These are phyloP conservation scores for Pao palembangensis DNA, from an alignment of 2,113 vertebrate genomes.

Conservation along the genomic window DNA sequence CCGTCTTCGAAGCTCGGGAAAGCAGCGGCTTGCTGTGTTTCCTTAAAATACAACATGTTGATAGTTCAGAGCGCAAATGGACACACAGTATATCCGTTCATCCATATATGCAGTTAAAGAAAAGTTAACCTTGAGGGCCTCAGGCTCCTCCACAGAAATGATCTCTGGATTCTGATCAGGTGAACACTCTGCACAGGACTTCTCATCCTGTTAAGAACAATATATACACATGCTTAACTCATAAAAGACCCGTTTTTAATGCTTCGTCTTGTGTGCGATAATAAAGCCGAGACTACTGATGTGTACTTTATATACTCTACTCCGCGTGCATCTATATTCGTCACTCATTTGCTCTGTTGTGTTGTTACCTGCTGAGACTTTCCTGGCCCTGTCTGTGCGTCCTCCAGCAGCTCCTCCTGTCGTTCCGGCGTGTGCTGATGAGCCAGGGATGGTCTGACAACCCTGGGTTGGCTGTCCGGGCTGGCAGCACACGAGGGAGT, in stretches of 20 bases:
- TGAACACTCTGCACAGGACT: constrained; percentile 68
- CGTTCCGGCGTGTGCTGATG: constrained; percentile 34
- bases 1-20: constrained; percentile 98
- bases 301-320: no score
- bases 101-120: no score
- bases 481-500: constrained; percentile 27
- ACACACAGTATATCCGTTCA: no score
- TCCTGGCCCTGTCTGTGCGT: constrained; percentile 41
- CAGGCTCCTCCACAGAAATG: constrained; percentile 77
- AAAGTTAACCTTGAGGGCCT: constrained; percentile 73
- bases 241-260: neutral
- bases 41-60: constrained; percentile 55
- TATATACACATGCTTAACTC: constrained; percentile 14
- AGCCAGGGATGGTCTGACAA: constrained; percentile 36
- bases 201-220: constrained; percentile 46
- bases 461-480: constrained; percentile 41
- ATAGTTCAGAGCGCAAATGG: constrained; percentile 4
- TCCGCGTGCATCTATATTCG: no score
- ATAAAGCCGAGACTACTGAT: neutral
- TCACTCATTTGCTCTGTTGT: constrained; percentile 1
- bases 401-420: constrained; percentile 47
- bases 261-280: neutral
- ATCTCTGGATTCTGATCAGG: constrained; percentile 82
- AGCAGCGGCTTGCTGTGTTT: constrained; percentile 88
- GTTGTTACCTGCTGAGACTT: constrained; percentile 52